phyloP scores from a whole-genome alignment of 1,140 invertebrate species.

The Stegodyphus mimosarum region DNA sequence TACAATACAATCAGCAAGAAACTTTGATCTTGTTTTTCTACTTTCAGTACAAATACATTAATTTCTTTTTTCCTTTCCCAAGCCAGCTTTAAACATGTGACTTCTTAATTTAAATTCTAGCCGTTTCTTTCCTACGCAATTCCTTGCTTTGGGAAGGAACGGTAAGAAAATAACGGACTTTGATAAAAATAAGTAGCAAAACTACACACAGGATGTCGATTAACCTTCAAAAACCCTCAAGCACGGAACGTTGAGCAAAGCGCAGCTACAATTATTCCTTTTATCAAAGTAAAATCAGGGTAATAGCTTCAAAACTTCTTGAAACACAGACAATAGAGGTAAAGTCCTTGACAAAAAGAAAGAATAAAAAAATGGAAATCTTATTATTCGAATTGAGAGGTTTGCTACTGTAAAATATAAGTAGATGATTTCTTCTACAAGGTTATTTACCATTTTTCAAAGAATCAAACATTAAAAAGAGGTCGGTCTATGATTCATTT shows the following conservation, averaged over 20 bases:
- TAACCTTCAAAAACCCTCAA: conserved; percentile 4
- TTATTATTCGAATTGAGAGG: conserved; percentile 2
- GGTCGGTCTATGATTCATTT: not conserved
- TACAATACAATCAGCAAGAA: too few species aligned
- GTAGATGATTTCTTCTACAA: not conserved
- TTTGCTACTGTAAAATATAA: not conserved
- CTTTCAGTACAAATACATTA: too few species aligned
- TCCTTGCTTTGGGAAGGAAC: too few species aligned
- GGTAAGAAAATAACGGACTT: too few species aligned
- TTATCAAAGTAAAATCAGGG: conserved; percentile 22
- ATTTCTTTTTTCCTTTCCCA: too few species aligned
- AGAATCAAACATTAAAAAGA: not conserved
- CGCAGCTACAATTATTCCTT: conserved; percentile 9
- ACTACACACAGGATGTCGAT: conserved; percentile 15
- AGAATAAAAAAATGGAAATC: not conserved
- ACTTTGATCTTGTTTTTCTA: too few species aligned
- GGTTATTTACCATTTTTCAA: not conserved
- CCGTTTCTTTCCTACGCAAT: too few species aligned
- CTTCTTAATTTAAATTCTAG: too few species aligned
- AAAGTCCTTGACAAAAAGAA: not conserved
- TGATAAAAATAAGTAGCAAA: too few species aligned
- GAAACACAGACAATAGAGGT: not conserved
- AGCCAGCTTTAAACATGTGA: too few species aligned
- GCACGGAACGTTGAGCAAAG: conserved; percentile 15
- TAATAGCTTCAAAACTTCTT: not conserved